These are phyloP conservation scores for Poeciliopsis retropinna DNA, from an alignment of 2,113 vertebrate species.

Conservation along the genomic window DNA sequence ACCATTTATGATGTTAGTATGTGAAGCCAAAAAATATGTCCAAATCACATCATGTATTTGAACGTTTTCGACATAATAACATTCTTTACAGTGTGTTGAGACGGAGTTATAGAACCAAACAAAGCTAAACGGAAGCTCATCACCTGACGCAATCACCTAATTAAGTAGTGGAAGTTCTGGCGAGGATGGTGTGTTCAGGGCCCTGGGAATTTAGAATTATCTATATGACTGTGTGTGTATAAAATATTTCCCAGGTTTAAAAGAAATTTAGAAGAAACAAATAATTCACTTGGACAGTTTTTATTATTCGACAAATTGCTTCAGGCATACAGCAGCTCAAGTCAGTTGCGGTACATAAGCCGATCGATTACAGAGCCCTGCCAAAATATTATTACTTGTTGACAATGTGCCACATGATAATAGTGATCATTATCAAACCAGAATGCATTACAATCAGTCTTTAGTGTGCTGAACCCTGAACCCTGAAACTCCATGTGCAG, in stretches of 20 bases:
- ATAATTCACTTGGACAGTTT: too few species aligned
- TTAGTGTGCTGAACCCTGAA: conserved; percentile 8
- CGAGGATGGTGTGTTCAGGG: background rate
- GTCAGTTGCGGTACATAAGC: conserved; percentile 12
- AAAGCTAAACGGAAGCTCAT: background rate
- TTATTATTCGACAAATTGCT: conserved; percentile 4
- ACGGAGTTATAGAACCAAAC: background rate
- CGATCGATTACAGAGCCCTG: conserved; percentile 28
- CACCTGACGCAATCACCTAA: background rate
- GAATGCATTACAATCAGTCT: conserved; percentile 38
- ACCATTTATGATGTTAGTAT: background rate
- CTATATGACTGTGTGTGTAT: too few species aligned
- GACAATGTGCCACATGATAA: conserved; percentile 39
- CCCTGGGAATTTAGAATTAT: background rate
- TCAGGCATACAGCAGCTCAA: conserved; percentile 17
- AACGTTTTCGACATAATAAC: background rate
- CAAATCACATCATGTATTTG: background rate
- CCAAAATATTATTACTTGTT: conserved; percentile 34
- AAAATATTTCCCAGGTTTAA: too few species aligned
- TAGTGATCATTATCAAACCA: conserved; percentile 43
- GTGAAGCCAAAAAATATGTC: background rate
- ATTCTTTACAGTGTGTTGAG: background rate
- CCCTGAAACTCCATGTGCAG: conserved; percentile 18
- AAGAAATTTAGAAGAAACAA: too few species aligned
- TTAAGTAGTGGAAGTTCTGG: background rate